These are phyloP conservation scores for Rhingia rostrata DNA, from an alignment of 2,888 invertebrate species.

Conservation along the genomic window DNA sequence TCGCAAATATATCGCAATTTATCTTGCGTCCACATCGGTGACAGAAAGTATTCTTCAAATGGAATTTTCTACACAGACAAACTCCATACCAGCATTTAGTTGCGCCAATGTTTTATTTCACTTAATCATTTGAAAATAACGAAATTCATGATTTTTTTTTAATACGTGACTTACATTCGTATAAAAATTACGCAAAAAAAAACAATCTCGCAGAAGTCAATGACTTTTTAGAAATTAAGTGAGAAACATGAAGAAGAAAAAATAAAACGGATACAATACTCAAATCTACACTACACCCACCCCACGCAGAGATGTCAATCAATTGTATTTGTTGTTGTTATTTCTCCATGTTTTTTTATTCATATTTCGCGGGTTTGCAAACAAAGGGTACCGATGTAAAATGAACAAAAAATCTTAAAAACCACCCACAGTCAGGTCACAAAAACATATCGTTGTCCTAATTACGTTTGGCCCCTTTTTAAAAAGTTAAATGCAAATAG, in stretches of 20 bases:
- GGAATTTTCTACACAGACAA: slow-evolving; percentile 33
- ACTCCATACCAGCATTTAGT: slow-evolving; percentile 50
- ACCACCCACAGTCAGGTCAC: slow-evolving; percentile 36
- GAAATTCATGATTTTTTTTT: slow-evolving; percentile 44
- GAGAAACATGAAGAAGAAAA: slow-evolving; percentile 17
- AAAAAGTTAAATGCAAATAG: slow-evolving; percentile 52
- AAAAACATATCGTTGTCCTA: slow-evolving; percentile 60
- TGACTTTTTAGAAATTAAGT: slow-evolving; percentile 60
- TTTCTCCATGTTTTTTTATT: slow-evolving; percentile 45
- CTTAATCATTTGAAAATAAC: slow-evolving; percentile 22
- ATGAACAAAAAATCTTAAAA: slow-evolving; percentile 24
- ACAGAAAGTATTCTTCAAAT: slow-evolving; percentile 62
- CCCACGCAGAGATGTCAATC: slow-evolving; percentile 73
- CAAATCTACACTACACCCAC: slow-evolving; percentile 55
- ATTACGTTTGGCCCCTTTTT: slow-evolving; percentile 67
- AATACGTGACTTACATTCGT: slow-evolving; percentile 63
- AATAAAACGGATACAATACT: slow-evolving; percentile 47
- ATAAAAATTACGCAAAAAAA: slow-evolving; percentile 3
- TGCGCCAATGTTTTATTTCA: slow-evolving; percentile 54
- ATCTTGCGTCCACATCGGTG: slow-evolving; percentile 47
- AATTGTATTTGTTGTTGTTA: slow-evolving; percentile 29
- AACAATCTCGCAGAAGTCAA: slow-evolving; percentile 49
- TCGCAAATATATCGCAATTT: slow-evolving; percentile 41
- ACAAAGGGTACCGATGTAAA: slow-evolving; percentile 52
- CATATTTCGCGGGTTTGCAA: slow-evolving; percentile 38